Base-by-base conservation (phyloP, 2,113 vertebrate genomes). In the Centropus bengalensis region DNA sequence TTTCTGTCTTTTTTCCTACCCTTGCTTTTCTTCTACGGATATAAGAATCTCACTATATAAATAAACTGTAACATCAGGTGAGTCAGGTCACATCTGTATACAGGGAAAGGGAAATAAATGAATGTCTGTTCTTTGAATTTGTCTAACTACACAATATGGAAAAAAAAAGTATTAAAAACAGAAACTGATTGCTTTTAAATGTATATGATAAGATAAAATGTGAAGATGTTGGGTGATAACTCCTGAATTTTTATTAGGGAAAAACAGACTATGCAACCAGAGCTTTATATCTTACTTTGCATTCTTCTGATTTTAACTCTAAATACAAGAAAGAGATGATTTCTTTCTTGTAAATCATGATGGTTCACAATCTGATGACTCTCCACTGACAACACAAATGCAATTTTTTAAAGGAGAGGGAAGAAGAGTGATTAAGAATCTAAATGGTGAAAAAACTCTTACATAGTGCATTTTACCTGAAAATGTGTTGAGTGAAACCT, bases 351-450 rank as follows among this genome's bases (percentile, higher is more conserved):
- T n/a, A n/a, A n/a, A n/a, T n/a, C n/a, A n/a, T n/a, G 26, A 26
- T 73, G n/a, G 33, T 42, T 94, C 40, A 62, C 89, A 21, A 56
- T 89, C n/a, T 58, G 28, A 55, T 77, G 82, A 79, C 66, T 45
- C 36, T 90, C 26, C 21, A 44, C 4, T 79, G 63, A 60, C 60
- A 26, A 86, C 38, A 66, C 42, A 82, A 54, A 93, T 83, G 70
- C 3, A 21, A 1, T 22, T 60, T 92, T 91, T 92, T 49, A 45
- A 89, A 96, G 64, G 42, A 75, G 75, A 89, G 89, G 38, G 67
- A 91, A 93, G 76, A 28, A 80, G 32, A 59, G 51, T 70, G 67
- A 60, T 93, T 93, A 77, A 96, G 82, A 96, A 55, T 26, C 62
- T 88, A 90, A 74, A 45, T 21, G 6, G 88, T 92, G 94, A 92